Conservation (phyloP, 2,888 invertebrate species). For the Acanthacorydalis orientalis region DNA sequence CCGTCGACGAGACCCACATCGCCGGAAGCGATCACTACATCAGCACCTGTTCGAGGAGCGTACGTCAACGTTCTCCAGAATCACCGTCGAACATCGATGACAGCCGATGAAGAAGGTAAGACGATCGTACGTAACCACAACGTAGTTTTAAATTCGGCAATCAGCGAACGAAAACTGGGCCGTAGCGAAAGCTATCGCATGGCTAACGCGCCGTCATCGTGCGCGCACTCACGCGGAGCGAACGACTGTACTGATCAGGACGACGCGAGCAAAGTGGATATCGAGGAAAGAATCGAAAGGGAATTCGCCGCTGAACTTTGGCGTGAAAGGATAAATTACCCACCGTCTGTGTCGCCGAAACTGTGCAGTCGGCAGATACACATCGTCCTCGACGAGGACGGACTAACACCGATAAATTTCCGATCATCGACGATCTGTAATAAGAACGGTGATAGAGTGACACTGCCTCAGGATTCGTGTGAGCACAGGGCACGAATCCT, state of each 20-base stretch:
- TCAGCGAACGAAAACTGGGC: conserved; percentile 36
- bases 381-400: conserved; percentile 8
- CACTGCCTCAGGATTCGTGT: conserved; percentile 40
- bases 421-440: conserved; percentile 25
- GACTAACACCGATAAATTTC: conserved; percentile 17
- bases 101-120: conserved; percentile 55
- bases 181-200: conserved; percentile 73
- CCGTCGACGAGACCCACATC: conserved; percentile 29
- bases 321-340: conserved; percentile 53
- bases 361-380: conserved; percentile 22
- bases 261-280: conserved; percentile 9
- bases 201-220: conserved; percentile 52
- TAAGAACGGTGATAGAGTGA: conserved; percentile 22
- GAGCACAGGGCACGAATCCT: conserved; percentile 47
- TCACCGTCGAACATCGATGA: conserved; percentile 34
- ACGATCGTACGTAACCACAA: conserved; percentile 18
- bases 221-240: not conserved
- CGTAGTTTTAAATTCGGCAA: conserved; percentile 20
- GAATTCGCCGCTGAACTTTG: conserved; percentile 44
- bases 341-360: conserved; percentile 45
- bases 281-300: conserved; percentile 37
- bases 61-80: conserved; percentile 42
- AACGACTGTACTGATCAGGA: not conserved
- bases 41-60: conserved; percentile 31
- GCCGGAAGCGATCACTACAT: conserved; percentile 19